Conservation (phyloP, 53 echinoderm and acorn worm species). For the Zoroaster sp. region DNA sequence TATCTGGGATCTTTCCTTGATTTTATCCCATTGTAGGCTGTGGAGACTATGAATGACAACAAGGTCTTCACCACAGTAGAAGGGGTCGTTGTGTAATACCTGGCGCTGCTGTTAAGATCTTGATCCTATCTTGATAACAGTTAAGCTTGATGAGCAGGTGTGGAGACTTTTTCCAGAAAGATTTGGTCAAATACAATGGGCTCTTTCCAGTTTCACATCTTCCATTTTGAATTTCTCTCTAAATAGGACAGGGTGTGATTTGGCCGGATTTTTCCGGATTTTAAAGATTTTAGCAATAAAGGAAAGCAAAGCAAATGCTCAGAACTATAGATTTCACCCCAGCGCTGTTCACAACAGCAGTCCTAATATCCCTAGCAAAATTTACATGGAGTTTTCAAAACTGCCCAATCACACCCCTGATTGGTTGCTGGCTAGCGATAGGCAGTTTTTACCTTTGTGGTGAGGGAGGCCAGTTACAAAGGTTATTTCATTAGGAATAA, state of each 20-base stretch:
- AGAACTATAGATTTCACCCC: too few relatives aligned
- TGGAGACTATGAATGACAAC: background rate
- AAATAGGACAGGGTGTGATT: too few relatives aligned
- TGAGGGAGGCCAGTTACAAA: slow-evolving; percentile 9
- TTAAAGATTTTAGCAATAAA: too few relatives aligned
- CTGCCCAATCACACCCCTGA: too few relatives aligned
- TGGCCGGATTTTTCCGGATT: too few relatives aligned
- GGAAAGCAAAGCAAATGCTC: too few relatives aligned
- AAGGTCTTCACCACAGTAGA: background rate
- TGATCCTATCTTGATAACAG: slow-evolving; percentile 3
- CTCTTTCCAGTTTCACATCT: background rate
- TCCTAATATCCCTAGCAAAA: too few relatives aligned
- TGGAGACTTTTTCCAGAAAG: background rate
- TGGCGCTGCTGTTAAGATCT: background rate
- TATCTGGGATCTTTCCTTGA: background rate
- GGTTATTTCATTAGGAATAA: background rate
- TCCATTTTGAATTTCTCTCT: background rate
- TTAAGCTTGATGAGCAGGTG: slow-evolving; percentile 1
- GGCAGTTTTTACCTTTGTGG: background rate
- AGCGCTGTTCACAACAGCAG: too few relatives aligned
- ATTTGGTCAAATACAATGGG: background rate
- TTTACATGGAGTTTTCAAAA: too few relatives aligned
- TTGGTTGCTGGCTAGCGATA: background rate
- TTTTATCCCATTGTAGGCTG: background rate
- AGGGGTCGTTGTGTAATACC: background rate